Percentiles rank a stretch among this genome's conserved stretches.
Conservation (phyloP, 1,140 invertebrate species). For the Drosophila willistoni region DNA sequence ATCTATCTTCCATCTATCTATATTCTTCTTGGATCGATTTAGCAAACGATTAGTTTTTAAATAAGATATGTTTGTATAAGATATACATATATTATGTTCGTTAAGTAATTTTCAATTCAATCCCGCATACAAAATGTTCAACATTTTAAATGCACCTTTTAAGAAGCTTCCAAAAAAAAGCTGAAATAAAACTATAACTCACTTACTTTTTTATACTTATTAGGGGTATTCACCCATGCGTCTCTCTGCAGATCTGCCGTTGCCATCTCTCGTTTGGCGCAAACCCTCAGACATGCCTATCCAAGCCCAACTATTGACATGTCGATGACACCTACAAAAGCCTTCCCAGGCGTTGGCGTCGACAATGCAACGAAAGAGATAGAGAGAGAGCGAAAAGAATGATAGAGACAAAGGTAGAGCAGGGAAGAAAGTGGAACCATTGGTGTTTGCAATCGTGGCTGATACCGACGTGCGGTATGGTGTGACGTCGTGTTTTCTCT, state of each 20-base stretch:
- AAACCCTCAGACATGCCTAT: slow-evolving; percentile 6
- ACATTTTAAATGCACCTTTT: too few relatives aligned
- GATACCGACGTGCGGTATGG: background rate
- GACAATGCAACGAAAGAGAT: slow-evolving; percentile 4
- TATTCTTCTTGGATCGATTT: too few relatives aligned
- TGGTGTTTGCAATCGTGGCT: slow-evolving; percentile 3
- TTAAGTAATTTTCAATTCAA: too few relatives aligned
- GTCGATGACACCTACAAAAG: slow-evolving; percentile 15
- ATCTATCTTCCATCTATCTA: too few relatives aligned
- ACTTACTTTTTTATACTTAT: background rate
- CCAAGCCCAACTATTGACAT: slow-evolving; percentile 17
- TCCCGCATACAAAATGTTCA: too few relatives aligned
- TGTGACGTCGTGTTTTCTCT: too few relatives aligned
- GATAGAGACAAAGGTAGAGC: background rate
- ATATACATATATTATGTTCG: too few relatives aligned
- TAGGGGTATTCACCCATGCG: background rate
- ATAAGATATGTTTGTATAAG: too few relatives aligned
- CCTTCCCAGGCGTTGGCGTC: slow-evolving; percentile 1
- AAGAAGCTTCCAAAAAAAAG: too few relatives aligned
- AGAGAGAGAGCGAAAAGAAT: background rate
- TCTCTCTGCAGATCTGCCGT: slow-evolving; percentile 17
- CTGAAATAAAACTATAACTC: too few relatives aligned
- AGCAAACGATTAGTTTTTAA: too few relatives aligned
- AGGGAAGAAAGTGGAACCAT: background rate
- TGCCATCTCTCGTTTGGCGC: background rate